Evolutionary conservation across 1,140 invertebrate species (phyloP).

Genomic region (Zaprionus nigranus): DNA sequence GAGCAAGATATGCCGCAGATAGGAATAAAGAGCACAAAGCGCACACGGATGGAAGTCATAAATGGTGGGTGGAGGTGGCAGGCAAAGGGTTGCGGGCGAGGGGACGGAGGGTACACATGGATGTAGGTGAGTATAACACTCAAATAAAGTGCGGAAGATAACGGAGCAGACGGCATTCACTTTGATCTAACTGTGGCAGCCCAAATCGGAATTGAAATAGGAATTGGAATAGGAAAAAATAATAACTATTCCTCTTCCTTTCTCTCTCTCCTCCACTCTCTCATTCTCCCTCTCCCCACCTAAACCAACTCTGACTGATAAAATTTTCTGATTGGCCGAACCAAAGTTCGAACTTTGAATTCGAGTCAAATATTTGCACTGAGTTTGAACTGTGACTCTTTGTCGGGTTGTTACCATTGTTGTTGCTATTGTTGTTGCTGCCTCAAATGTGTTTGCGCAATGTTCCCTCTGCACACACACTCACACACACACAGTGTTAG

Average conservation of each 20-base stretch:
- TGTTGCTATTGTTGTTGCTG: conserved; percentile 1
- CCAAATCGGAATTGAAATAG: neutral
- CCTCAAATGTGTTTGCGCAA: conserved; percentile 66
- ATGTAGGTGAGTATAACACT: conserved; percentile 31
- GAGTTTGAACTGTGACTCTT: conserved; percentile 39
- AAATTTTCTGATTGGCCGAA: conserved; percentile 53
- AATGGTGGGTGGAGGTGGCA: conserved; percentile 36
- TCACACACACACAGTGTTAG: conserved; percentile 14
- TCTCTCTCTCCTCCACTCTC: neutral
- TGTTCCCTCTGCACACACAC: conserved; percentile 15
- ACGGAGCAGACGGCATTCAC: conserved; percentile 16
- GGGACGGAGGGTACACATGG: conserved; percentile 7
- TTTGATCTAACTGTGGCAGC: conserved; percentile 29
- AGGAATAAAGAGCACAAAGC: conserved; percentile 56
- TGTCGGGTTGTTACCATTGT: neutral
- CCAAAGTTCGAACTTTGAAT: conserved; percentile 35
- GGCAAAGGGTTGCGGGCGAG: conserved; percentile 34
- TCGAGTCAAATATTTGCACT: conserved; percentile 51
- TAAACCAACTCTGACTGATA: conserved; percentile 32
- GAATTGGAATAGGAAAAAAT: conserved; percentile 1
- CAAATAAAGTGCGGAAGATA: conserved; percentile 42
- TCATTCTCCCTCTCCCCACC: neutral
- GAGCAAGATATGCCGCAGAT: conserved; percentile 18
- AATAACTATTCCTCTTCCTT: neutral
- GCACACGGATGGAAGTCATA: conserved; percentile 67